Base-by-base conservation (phyloP, 2,797 vertebrate species). In the Setipinna tenuifilis region DNA sequence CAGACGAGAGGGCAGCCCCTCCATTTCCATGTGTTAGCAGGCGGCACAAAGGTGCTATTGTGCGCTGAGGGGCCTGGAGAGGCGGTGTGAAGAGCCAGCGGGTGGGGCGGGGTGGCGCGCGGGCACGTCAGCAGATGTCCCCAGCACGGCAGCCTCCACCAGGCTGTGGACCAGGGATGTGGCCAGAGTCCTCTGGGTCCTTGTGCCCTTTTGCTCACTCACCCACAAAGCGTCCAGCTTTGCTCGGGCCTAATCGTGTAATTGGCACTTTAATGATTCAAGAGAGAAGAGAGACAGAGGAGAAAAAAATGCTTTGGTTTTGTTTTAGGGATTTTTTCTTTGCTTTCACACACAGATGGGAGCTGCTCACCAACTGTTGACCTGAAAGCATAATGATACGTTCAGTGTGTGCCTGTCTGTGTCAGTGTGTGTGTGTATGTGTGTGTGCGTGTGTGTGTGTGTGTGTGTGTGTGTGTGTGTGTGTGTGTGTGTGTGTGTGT, bases 141-240 rank as follows among this genome's bases (percentile, higher is more conserved):
- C 90, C 82, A 57, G 82, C 82, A 81, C 28, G 58, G 82, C 82
- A 35, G 31, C 16, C 68, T 41, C 16, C 12, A 35, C 71, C 19
- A 31, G 31, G 71, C 71, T 21, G 62, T 3, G n/a, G n/a, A n/a
- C n/a, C n/a, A 23, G 71, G 4, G 31, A 41, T 17, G 71, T 91
- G 82, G 71, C 92, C 92, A 88, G 80, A 85, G 91, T 94, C 94
- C 93, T 94, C 91, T 90, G 93, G 92, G 92, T 90, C 88, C 92
- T 91, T 89, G 93, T 90, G 93, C 90, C 94, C 94, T 94, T 94
- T 94, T 93, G 94, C 94, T 95, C 89, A 92, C 95, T 96, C 96
- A 95, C 92, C 93, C 92, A 94, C 93, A 94, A 93, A 95, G 90
- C 94, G 94, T 93, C 89, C 86, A 54, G 50, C 50, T 54, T 54